Conservation (phyloP, 2,797 vertebrate species). For the Labeo calbasu region DNA sequence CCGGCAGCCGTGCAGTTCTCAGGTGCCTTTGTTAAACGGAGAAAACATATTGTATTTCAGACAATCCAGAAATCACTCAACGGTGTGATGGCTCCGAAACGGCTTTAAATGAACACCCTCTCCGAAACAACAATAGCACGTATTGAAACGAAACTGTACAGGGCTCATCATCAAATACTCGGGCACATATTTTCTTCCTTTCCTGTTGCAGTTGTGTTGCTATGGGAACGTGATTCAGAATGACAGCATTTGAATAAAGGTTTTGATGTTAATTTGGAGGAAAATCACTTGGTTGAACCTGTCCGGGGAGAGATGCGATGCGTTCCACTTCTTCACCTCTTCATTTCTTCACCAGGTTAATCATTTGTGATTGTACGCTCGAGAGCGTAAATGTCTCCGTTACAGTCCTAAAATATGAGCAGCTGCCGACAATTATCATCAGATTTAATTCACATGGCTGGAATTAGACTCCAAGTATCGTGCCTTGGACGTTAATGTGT, state of each 20-base stretch:
- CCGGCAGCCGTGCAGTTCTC: constrained; percentile 28
- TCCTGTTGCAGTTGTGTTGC: constrained; percentile 18
- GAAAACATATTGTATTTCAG: constrained; percentile 50
- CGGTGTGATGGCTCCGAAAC: constrained; percentile 17
- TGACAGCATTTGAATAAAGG: constrained; percentile 34
- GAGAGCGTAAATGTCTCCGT: constrained; percentile 48
- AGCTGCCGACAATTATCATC: constrained; percentile 56
- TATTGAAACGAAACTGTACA: constrained; percentile 9
- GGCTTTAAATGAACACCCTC: constrained; percentile 13
- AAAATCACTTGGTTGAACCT: constrained; percentile 46
- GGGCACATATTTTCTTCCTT: constrained; percentile 5
- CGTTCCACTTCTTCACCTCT: constrained; percentile 45
- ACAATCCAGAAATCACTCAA: constrained; percentile 43
- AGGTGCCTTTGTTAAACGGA: constrained; percentile 52
- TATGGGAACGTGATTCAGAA: constrained; percentile 5
- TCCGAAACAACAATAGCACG: constrained; percentile 22
- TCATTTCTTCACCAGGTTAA: constrained; percentile 55
- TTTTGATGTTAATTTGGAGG: constrained; percentile 43
- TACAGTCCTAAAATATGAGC: constrained; percentile 53
- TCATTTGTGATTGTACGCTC: constrained; percentile 45
- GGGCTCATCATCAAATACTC: constrained; percentile 18
- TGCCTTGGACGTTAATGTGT: constrained; percentile 71
- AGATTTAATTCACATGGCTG: constrained; percentile 46
- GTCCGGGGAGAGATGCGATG: constrained; percentile 36
- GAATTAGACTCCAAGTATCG: constrained; percentile 35